Percentiles rank a stretch among this genome's conserved stretches.
Evolutionary conservation across 2,113 vertebrate genomes (phyloP).

Genomic region (Macaca fascicularis): T2T-MFA8v1.1 NC_088389.1:42968001-42968500

Average conservation of each 20-base stretch:
- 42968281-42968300: slow-evolving; percentile 7
- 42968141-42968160: slow-evolving; percentile 70
- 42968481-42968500: neutral
- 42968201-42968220: slow-evolving; percentile 71
- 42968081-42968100: slow-evolving; percentile 57
- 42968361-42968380: neutral
- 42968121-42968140: slow-evolving; percentile 66
- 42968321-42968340: neutral
- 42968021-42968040: slow-evolving; percentile 44
- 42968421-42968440: neutral
- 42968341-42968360: neutral
- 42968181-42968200: slow-evolving; percentile 58
- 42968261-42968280: slow-evolving; percentile 73
- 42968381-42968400: neutral
- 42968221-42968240: slow-evolving; percentile 61
- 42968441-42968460: neutral
- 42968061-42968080: slow-evolving; percentile 58
- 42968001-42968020: slow-evolving; percentile 48
- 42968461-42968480: neutral
- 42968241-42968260: slow-evolving; percentile 75
- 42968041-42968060: slow-evolving; percentile 45
- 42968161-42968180: slow-evolving; percentile 41
- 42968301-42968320: slow-evolving; percentile 61
- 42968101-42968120: slow-evolving; percentile 63
- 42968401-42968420: neutral